Conservation (phyloP, 2,888 invertebrate genomes). For the Euclidia mi region DNA sequence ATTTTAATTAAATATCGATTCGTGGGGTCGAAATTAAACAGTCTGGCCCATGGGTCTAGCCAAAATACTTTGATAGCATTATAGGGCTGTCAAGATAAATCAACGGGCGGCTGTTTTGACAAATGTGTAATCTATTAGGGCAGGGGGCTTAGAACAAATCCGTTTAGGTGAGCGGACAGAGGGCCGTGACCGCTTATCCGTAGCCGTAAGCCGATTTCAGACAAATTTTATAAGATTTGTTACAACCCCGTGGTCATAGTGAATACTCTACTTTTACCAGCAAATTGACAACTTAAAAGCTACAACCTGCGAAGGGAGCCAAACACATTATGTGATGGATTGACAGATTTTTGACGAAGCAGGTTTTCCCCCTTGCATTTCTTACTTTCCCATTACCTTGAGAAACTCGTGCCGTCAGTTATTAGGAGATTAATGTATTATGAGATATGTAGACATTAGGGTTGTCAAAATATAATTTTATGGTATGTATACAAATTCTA, state of each 20-base stretch:
- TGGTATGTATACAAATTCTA: too few relatives aligned
- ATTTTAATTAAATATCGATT: slow-evolving; percentile 20
- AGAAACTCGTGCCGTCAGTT: slow-evolving; percentile 41
- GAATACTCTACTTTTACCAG: slow-evolving; percentile 29
- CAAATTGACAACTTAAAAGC: slow-evolving; percentile 53
- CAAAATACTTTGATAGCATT: slow-evolving; percentile 1
- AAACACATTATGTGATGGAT: slow-evolving; percentile 4
- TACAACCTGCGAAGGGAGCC: slow-evolving; percentile 3
- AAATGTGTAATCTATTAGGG: slow-evolving; percentile 73
- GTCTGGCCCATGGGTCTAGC: too few relatives aligned
- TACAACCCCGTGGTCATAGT: slow-evolving; percentile 35
- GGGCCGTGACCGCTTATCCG: slow-evolving; percentile 52
- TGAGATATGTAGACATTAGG: slow-evolving; percentile 17
- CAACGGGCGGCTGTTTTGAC: slow-evolving; percentile 66
- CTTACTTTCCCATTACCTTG: slow-evolving; percentile 27
- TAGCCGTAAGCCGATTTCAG: slow-evolving; percentile 57
- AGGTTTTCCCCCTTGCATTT: slow-evolving; percentile 6
- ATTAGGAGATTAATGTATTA: slow-evolving; percentile 36
- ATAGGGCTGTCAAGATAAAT: slow-evolving; percentile 40
- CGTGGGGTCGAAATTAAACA: slow-evolving; percentile 5
- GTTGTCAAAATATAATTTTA: not conserved
- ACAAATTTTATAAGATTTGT: slow-evolving; percentile 59
- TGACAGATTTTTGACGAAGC: slow-evolving; percentile 13
- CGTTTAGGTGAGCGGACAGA: slow-evolving; percentile 56
- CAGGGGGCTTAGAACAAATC: slow-evolving; percentile 64